Base-by-base conservation (phyloP, 2,888 invertebrate genomes). In the Caenorhabditis drosophilae region DNA sequence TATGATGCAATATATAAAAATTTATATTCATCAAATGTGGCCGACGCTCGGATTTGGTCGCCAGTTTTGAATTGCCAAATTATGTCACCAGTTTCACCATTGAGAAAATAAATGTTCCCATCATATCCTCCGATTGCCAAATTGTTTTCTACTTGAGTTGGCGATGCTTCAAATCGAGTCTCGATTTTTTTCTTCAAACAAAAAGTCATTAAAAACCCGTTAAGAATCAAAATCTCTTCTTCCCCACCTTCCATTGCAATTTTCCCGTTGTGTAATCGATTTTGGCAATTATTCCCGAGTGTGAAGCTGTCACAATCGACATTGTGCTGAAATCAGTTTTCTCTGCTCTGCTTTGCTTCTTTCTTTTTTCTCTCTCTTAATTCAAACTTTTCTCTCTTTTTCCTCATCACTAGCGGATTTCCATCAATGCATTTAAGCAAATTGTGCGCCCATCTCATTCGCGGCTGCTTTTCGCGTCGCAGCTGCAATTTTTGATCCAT, bases 371-470 rank as follows among this genome's bases (percentile, higher is more conserved):
- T 44, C 27, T 23, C 44, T 25, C 25, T 15, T 31, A 27, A 46
- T 7, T 7, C n/a, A 25, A 35, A 4, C 4, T 38, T 36, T 36
- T 36, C 48, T 31, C 16, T 34, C 4, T 34, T n/a, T 16, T 18
- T 50, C 53, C 26, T 35, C 4, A 59, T 26, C 3, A 64, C 23
- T 0, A 64, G 34, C 6, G 56, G 20, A 15, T 47, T 48, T 38
- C 58, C 64, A 51, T 64, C 64, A 22, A 64, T 64, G 26, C 64
- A 64, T 44, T 64, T 64, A 18, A 20, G 15, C 44, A 59, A 44
- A 51, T 59, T 44, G 16, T 57, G 42, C 16, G 50, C 46, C 64
- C 64, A 64, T 35, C 35, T 54, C 48, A 64, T 47, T 46, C 18
- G 18, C 2, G 54, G 61, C 31, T 61, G 55, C n/a, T 27, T 20